These are phyloP conservation scores for Drosophila azteca DNA, from an alignment of 1,140 invertebrate species.

Conservation along the genomic window DNA sequence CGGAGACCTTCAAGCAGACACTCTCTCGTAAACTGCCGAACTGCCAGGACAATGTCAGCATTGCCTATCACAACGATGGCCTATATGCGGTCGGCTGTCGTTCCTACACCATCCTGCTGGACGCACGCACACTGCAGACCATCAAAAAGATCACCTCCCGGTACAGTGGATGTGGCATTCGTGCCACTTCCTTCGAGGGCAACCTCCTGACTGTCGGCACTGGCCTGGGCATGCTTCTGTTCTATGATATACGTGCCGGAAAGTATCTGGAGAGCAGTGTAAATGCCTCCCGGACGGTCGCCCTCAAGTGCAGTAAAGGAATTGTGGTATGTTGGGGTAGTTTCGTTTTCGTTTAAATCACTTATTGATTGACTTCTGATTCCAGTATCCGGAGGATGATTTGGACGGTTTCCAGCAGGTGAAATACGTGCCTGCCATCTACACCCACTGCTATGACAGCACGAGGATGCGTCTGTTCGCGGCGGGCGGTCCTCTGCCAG, in stretches of 20 bases:
- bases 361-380: slow-evolving; percentile 35
- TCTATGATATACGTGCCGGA: slow-evolving; percentile 95
- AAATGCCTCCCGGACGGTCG: slow-evolving; percentile 93
- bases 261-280: slow-evolving; percentile 96
- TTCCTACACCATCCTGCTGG: slow-evolving; percentile 95
- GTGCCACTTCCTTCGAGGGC: slow-evolving; percentile 95
- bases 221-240: slow-evolving; percentile 95
- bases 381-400: slow-evolving; percentile 92
- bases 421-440: slow-evolving; percentile 96
- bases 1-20: slow-evolving; percentile 93
- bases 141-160: slow-evolving; percentile 89
- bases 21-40: slow-evolving; percentile 94
- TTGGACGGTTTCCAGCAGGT: slow-evolving; percentile 92
- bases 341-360: background rate
- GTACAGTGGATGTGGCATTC: slow-evolving; percentile 93
- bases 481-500: slow-evolving; percentile 96
- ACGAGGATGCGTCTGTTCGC: slow-evolving; percentile 96
- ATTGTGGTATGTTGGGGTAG: slow-evolving; percentile 89
- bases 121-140: slow-evolving; percentile 92
- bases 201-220: slow-evolving; percentile 96
- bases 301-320: slow-evolving; percentile 94
- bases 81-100: slow-evolving; percentile 96
- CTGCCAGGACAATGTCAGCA: slow-evolving; percentile 96
- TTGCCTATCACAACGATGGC: slow-evolving; percentile 92
- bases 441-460: slow-evolving; percentile 97